Conservation (phyloP, 2,888 invertebrate species). For the Cantharis rustica region DNA sequence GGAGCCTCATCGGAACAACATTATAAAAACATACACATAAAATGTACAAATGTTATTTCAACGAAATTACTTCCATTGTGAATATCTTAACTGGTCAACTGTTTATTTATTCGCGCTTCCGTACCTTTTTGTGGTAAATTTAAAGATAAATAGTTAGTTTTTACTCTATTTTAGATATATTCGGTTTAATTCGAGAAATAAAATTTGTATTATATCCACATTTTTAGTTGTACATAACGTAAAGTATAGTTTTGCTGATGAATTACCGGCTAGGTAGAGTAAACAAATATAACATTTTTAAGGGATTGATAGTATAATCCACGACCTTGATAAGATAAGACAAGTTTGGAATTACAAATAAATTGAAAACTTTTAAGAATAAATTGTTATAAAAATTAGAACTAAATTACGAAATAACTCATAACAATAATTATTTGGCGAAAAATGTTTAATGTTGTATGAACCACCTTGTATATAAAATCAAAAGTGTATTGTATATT, state of each 20-base stretch:
- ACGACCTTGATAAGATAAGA: background rate
- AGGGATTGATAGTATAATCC: background rate
- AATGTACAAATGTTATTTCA: background rate
- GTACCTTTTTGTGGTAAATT: background rate
- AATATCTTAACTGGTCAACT: background rate
- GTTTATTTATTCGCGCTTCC: background rate
- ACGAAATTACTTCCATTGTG: background rate
- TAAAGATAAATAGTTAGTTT: background rate
- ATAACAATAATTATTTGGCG: background rate
- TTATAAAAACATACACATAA: background rate
- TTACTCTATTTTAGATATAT: background rate
- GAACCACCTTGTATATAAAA: background rate
- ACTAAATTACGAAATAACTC: background rate
- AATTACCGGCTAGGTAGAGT: background rate
- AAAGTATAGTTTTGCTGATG: background rate
- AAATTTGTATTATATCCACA: background rate
- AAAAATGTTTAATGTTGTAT: background rate
- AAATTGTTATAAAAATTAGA: background rate
- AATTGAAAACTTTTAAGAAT: background rate
- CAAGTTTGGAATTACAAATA: background rate
- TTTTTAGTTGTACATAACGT: too few relatives aligned
- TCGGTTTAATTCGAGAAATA: background rate
- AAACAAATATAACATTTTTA: background rate
- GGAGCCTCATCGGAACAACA: background rate
- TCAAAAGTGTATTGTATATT: background rate